Conservation (phyloP, 2,888 invertebrate species). For the Anagyrus pseudococci region DNA sequence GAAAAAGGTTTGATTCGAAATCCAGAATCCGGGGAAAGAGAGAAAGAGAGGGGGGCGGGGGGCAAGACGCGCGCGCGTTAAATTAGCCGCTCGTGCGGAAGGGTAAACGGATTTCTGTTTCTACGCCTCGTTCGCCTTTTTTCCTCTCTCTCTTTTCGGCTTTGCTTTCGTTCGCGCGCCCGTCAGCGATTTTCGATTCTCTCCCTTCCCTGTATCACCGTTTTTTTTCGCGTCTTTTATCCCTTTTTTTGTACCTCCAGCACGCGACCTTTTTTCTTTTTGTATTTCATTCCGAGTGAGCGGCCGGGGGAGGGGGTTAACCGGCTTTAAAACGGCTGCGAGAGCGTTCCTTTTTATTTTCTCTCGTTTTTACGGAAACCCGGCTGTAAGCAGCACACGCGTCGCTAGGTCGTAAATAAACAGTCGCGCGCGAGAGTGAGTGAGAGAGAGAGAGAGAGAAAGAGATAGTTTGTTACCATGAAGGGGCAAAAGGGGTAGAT, state of each 20-base stretch:
- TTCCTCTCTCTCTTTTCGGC: constrained; percentile 5
- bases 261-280: constrained; percentile 5
- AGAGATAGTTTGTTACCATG: too few species aligned
- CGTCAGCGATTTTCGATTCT: neutral
- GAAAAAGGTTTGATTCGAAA: constrained; percentile 27
- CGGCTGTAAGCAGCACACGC: too few species aligned
- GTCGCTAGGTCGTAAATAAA: too few species aligned
- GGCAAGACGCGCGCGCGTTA: constrained; percentile 12
- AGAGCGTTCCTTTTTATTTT: neutral
- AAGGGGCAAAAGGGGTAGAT: too few species aligned
- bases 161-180: too few species aligned
- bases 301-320: constrained; percentile 1
- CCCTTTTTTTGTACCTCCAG: constrained; percentile 1
- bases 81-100: constrained; percentile 40
- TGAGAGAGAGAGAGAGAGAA: too few species aligned
- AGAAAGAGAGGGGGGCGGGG: too few species aligned
- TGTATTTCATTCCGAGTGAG: too few species aligned
- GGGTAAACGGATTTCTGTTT: constrained; percentile 36
- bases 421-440: neutral
- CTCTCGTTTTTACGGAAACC: too few species aligned
- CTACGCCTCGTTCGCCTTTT: constrained; percentile 15
- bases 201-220: too few species aligned
- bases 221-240: constrained; percentile 2
- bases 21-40: too few species aligned
- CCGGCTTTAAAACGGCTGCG: constrained; percentile 19